phyloP scores from a whole-genome alignment of 2,113 vertebrate genomes.

The Aix galericulata region DNA sequence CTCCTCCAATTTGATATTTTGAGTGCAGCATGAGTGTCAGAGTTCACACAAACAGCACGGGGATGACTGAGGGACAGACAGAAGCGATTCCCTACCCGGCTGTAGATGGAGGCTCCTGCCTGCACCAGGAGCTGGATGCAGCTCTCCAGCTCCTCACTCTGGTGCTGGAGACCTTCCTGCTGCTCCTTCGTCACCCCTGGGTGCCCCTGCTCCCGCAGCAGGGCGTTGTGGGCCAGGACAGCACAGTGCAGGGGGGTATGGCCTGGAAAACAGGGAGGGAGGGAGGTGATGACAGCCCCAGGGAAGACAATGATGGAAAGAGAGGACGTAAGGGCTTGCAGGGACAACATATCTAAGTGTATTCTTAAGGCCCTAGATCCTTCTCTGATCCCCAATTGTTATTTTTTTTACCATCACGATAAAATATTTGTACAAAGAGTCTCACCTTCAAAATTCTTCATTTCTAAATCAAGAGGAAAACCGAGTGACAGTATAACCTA shows the following conservation, averaged over 20 bases:
- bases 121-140: constrained; percentile 69
- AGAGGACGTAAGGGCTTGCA: neutral
- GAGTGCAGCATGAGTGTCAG: rapidly evolving
- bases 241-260: constrained; percentile 69
- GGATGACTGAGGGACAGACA: neutral
- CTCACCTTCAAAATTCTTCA: constrained; percentile 73
- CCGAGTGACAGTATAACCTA: constrained; percentile 59
- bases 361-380: neutral
- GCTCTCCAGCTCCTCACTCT: constrained; percentile 40
- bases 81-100: constrained; percentile 2
- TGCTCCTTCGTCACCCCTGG: neutral
- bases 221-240: constrained; percentile 59
- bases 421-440: neutral
- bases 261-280: neutral
- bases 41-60: rapidly evolving
- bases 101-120: constrained; percentile 64
- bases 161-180: constrained; percentile 14
- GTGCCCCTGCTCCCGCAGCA: constrained; percentile 23
- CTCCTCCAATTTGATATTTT: rapidly evolving
- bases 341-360: rapidly evolving
- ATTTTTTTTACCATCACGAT: neutral
- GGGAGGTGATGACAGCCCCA: neutral
- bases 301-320: rapidly evolving
- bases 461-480: constrained; percentile 58
- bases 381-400: neutral